Base-by-base conservation (phyloP, 1,140 invertebrate genomes). In the Agrilus planipennis region DNA sequence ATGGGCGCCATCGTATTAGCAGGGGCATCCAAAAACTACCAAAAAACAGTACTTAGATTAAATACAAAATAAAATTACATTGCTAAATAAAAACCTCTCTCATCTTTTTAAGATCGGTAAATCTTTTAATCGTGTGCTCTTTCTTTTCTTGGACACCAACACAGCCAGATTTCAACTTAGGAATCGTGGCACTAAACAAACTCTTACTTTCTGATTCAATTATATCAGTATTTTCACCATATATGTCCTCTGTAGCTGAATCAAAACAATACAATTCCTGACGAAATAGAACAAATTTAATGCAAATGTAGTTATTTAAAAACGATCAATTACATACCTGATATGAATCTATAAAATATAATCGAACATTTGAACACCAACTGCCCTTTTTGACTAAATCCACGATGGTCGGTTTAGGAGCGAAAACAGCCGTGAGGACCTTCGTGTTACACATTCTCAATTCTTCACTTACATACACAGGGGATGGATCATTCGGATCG, bases 361-460 rank as follows among this genome's bases (percentile, higher is more conserved):
- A 51, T 41, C 72, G 69, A 0, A 73, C 73, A 29, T 68, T 64
- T 44, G 66, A 57, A 54, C 74, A 72, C 75, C 75, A 79, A 14
- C 55, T 51, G n/a, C n/a, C 30, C 64, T 43, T 25, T 57, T 54
- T 0, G 61, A 53, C n/a, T 62, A 58, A 44, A 65, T 55, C 42
- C 47, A 53, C 40, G 60, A 69, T 65, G 53, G 62, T 62, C 9
- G 75, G 73, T 27, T 75, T 50, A 58, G 76, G 77, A 30, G 60
- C 57, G n/a, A 69, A 58, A 4, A 65, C 68, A 14, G 60, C 56
- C n/a, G n/a, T n/a, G n/a, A n/a, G n/a, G n/a, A n/a, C n/a, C n/a
- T n/a, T n/a, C n/a, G n/a, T n/a, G n/a, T n/a, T n/a, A n/a, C 50
- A 7, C 51, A 47, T 45, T 56, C 58, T 18, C 56, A 41, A 17